Base-by-base conservation (phyloP, 2,888 invertebrate species). In the Diaperis boleti region DNA sequence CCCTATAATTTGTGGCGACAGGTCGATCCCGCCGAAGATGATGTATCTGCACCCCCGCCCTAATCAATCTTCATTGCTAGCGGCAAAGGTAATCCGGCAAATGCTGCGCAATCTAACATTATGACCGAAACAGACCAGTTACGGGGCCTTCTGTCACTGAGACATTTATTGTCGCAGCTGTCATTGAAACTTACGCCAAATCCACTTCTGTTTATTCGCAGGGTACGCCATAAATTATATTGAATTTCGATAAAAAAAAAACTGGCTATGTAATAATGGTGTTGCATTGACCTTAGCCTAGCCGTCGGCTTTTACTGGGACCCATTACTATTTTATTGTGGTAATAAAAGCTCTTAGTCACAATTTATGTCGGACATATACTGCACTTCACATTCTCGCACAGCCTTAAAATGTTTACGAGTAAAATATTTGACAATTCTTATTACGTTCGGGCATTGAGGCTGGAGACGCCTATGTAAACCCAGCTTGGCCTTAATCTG, bases 401-500 rank as follows among this genome's bases (percentile, higher is more conserved):
- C 64, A 68, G 74, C 72, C 74, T 76, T 75, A 74, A 74, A 76
- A 76, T 77, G 78, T 77, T 78, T 78, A 78, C 76, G 75, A 68
- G 72, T 78, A 75, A 79, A 78, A 79, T 79, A 79, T 79, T 79
- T 78, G 78, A 79, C 78, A 78, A 78, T 77, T 79, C 78, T 77
- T 80, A 79, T 79, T 79, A 76, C 78, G 68, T 72, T 72, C 73
- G 69, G 70, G 72, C 72, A 72, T 74, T 72, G 72, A 73, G 72
- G 72, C 71, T 65, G 69, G 75, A 73, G 74, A 75, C 74, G 77
- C 74, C 74, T 72, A 73, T 75, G 76, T 77, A 78, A 76, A 76
- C 76, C 76, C 72, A 71, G 72, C 75, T 75, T 71, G 75, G 75
- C 74, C 77, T 76, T 80, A 79, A 80, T 80, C 79, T 79, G 78